Conservation (phyloP, 2,888 invertebrate genomes). For the Epistrophe grossulariae region DNA sequence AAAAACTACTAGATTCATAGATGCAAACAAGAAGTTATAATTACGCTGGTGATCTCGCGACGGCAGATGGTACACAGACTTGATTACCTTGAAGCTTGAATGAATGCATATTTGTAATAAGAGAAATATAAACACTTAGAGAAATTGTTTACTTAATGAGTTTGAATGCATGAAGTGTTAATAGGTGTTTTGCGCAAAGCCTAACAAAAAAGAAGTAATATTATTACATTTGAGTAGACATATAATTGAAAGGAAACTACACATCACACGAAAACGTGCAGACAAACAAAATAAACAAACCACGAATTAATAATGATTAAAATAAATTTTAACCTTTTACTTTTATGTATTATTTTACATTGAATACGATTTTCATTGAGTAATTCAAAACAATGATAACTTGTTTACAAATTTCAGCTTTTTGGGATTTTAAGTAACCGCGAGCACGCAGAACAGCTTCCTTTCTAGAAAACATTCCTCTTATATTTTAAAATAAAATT, state of each 20-base stretch:
- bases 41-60: conserved; percentile 34
- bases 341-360: background rate
- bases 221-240: no score
- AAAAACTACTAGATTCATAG: conserved; percentile 26
- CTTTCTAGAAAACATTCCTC: no score
- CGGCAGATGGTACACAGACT: conserved; percentile 67
- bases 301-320: background rate
- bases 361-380: background rate
- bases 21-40: conserved; percentile 47
- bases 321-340: background rate
- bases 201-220: no score
- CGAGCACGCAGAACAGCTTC: no score
- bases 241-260: background rate
- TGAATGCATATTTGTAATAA: conserved; percentile 39
- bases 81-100: conserved; percentile 63
- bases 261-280: background rate
- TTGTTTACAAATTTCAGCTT: background rate
- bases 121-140: conserved; percentile 29
- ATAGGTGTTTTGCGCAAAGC: background rate
- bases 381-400: background rate
- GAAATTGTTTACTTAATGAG: conserved; percentile 34
- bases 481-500: no score
- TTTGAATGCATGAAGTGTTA: conserved; percentile 29
- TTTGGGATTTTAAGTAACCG: no score
- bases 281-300: background rate